Conservation (phyloP, 2,888 invertebrate genomes). For the Drosophila infuscata region DNA sequence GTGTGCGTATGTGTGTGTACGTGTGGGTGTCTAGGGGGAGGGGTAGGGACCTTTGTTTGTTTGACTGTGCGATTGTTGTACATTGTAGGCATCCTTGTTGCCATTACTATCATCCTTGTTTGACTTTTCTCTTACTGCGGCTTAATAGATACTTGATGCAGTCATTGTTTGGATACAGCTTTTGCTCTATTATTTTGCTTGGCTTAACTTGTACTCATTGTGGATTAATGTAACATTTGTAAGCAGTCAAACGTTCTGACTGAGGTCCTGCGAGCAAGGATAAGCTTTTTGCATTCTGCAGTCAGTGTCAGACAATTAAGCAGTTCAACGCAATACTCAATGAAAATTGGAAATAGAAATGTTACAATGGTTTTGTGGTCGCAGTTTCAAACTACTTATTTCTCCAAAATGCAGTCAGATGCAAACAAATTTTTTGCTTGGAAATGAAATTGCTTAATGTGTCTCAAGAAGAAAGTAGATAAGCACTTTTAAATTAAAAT, state of each 20-base stretch:
- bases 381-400: background rate
- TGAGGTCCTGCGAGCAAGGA: background rate
- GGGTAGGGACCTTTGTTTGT: background rate
- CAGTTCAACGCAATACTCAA: constrained; percentile 9
- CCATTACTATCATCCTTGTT: constrained; percentile 24
- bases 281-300: background rate
- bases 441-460: background rate
- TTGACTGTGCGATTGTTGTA: background rate
- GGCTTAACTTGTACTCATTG: background rate
- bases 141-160: constrained; percentile 38
- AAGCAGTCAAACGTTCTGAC: background rate
- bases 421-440: constrained; percentile 5
- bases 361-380: background rate
- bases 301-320: constrained; percentile 5
- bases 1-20: background rate
- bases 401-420: background rate
- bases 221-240: background rate
- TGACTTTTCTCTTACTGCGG: constrained; percentile 22
- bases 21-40: background rate
- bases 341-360: constrained; percentile 19
- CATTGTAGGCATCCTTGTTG: constrained; percentile 9
- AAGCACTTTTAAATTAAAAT: too few relatives aligned
- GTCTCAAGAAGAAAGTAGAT: background rate
- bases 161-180: constrained; percentile 14
- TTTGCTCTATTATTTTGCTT: constrained; percentile 17